Evolutionary conservation across 2,113 vertebrate species (phyloP).

Genomic region (Entosphenus tridentatus): DNA sequence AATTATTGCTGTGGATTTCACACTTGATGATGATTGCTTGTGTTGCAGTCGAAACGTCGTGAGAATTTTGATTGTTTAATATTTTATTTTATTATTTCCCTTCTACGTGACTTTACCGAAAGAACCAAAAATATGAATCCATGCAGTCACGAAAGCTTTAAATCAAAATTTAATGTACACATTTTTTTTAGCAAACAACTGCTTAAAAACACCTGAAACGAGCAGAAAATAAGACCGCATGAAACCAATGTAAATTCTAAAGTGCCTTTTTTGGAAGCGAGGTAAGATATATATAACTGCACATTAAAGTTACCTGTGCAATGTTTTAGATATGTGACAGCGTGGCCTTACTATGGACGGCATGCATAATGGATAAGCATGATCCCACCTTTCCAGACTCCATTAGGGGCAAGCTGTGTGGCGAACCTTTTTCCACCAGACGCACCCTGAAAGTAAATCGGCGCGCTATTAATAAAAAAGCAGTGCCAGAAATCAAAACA

Average conservation of each 20-base stretch:
- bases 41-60: no score
- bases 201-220: constrained; percentile 6
- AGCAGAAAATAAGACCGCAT: constrained; percentile 3
- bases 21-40: no score
- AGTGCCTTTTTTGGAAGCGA: background rate
- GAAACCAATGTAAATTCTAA: background rate
- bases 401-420: constrained; percentile 72
- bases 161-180: no score
- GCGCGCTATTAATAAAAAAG: no score
- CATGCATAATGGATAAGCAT: background rate
- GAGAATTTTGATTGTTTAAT: no score
- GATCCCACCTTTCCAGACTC: constrained; percentile 70
- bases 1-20: no score
- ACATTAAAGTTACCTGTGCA: background rate
- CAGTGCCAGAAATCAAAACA: no score
- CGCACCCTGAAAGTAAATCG: constrained; percentile 37
- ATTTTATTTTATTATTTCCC: no score
- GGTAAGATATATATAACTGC: background rate
- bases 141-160: no score
- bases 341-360: background rate
- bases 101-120: no score
- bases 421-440: constrained; percentile 74
- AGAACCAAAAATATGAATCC: no score
- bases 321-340: background rate
- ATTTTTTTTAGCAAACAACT: no score